Percentiles rank a stretch among this genome's conserved stretches.
phyloP scores from a whole-genome alignment of 1,140 invertebrate species.

The Stenopsyche tienmushanensis region DNA sequence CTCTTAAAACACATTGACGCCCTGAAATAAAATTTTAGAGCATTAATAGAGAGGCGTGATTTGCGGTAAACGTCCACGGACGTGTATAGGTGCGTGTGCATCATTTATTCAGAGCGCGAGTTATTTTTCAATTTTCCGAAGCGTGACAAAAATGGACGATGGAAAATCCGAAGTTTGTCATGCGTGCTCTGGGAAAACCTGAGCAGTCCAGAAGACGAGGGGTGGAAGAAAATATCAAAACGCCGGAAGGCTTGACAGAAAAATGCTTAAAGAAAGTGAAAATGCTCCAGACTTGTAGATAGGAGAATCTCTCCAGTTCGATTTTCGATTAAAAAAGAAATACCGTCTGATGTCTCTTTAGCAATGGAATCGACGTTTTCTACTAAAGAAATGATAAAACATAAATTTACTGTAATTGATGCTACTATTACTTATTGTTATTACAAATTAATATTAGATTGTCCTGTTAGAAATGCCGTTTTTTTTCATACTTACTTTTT shows the following conservation, averaged over 20 bases:
- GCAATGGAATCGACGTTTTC: no score
- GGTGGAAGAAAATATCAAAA: conserved; percentile 7
- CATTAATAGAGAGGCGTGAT: no score
- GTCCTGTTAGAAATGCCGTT: no score
- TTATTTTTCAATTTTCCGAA: conserved; percentile 29
- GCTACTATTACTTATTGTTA: no score
- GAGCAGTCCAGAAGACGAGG: background rate
- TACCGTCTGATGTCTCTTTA: no score
- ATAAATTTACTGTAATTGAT: no score
- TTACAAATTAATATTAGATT: no score
- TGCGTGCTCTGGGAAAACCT: conserved; percentile 9
- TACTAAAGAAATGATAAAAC: no score
- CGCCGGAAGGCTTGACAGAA: conserved; percentile 21
- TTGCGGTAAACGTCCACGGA: background rate
- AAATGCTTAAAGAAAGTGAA: conserved; percentile 26
- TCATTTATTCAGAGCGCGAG: conserved; percentile 28
- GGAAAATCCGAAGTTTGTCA: conserved; percentile 22
- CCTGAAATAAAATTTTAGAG: no score
- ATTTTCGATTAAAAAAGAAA: no score
- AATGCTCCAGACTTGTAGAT: background rate
- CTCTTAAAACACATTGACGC: no score
- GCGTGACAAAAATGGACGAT: conserved; percentile 29
- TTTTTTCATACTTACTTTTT: no score
- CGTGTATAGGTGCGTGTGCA: background rate
- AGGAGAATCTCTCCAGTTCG: background rate